Percentiles rank a stretch among this genome's conserved stretches.
phyloP scores from a whole-genome alignment of 2,113 vertebrate species.

The Microcebus tavaratra region DNA sequence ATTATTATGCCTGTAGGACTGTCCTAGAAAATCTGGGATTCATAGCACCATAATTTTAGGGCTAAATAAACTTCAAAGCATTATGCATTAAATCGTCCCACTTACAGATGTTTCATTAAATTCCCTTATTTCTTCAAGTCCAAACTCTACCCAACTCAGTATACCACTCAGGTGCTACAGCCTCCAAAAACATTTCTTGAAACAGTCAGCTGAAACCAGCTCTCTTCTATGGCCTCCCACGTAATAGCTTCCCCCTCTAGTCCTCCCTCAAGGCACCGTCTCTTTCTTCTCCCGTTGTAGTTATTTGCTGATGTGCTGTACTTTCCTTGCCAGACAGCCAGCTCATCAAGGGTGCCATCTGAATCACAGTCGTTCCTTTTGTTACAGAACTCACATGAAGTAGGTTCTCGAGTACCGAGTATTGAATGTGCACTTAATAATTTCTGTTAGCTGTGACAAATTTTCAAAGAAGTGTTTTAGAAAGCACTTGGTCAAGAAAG shows the following conservation, averaged over 20 bases:
- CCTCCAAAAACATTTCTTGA: background rate
- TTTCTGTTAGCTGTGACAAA: background rate
- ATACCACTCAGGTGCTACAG: background rate
- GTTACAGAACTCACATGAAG: background rate
- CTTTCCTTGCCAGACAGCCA: background rate
- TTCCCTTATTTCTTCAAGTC: background rate
- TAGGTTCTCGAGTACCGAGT: background rate
- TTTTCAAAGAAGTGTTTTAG: background rate
- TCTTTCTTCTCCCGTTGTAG: background rate
- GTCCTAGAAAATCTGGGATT: background rate
- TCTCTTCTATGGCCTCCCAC: fast-evolving
- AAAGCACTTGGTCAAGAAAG: slow-evolving; percentile 6
- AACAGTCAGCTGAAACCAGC: background rate
- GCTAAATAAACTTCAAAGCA: background rate
- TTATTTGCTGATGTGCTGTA: background rate
- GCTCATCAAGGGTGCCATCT: background rate
- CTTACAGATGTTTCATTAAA: background rate
- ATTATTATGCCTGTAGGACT: background rate
- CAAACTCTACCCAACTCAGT: background rate
- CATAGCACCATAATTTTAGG: background rate
- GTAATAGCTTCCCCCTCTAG: background rate
- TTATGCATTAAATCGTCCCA: background rate
- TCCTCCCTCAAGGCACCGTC: fast-evolving
- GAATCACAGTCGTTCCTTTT: background rate
- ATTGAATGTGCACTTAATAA: background rate